A percentile compares a stretch with the other conserved stretches of the same genome.
Conservation (phyloP, 1,140 invertebrate genomes). For the Lordiphosa collinella region DNA sequence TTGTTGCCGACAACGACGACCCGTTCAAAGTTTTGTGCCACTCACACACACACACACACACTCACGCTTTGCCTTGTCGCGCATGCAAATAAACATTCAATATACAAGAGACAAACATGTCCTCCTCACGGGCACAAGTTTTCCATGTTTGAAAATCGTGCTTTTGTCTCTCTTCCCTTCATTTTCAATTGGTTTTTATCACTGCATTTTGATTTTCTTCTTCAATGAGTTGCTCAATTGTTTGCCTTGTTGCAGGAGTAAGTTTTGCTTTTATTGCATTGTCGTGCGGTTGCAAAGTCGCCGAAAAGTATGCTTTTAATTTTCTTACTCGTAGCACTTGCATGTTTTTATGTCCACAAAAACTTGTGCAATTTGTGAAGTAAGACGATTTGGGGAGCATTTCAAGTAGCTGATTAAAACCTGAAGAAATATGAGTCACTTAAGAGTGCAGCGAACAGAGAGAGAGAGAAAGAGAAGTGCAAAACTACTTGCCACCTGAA, state of each 20-base stretch:
- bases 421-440: constrained; percentile 12
- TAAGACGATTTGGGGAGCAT: constrained; percentile 2
- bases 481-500: constrained; percentile 6
- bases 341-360: constrained; percentile 20
- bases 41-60: constrained; percentile 15
- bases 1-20: constrained; percentile 36
- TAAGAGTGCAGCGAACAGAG: constrained; percentile 2
- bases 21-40: constrained; percentile 38
- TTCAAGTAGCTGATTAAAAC: constrained; percentile 12
- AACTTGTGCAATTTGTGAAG: constrained; percentile 10
- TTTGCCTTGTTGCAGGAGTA: constrained; percentile 58
- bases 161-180: constrained; percentile 23
- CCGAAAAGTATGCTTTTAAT: constrained; percentile 66
- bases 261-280: constrained; percentile 70
- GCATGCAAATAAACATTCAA: constrained; percentile 76
- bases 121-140: constrained; percentile 3
- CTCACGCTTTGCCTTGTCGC: constrained; percentile 30
- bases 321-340: constrained; percentile 17
- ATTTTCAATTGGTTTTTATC: constrained; percentile 68
- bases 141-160: neutral
- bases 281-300: constrained; percentile 60
- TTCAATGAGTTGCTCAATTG: constrained; percentile 73
- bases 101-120: constrained; percentile 49
- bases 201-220: constrained; percentile 74
- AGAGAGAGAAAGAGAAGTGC: neutral